Evolutionary conservation across 1,140 invertebrate species (phyloP).

Genomic region (Berghia stephanieae): DNA sequence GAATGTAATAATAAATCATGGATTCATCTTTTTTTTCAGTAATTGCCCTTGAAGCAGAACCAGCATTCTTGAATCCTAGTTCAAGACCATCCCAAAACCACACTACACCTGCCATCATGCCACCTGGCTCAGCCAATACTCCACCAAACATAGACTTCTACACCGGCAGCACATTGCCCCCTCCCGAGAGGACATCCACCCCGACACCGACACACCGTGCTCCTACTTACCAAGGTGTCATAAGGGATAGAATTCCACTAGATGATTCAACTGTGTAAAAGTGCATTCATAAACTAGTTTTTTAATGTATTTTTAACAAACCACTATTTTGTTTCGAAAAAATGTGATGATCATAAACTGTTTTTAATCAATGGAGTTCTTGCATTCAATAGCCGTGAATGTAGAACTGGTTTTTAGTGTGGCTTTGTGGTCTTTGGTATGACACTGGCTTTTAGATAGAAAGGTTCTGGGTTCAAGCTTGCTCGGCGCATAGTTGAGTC

Average conservation of each 20-base stretch:
- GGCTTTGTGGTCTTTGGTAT: too few relatives aligned
- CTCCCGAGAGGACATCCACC: slow-evolving; percentile 23
- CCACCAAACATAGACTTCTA: slow-evolving; percentile 21
- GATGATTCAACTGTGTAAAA: slow-evolving; percentile 29
- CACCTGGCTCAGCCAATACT: not conserved
- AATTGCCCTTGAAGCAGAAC: not conserved
- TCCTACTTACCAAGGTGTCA: slow-evolving; percentile 16
- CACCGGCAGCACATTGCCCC: slow-evolving; percentile 5
- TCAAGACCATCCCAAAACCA: not conserved
- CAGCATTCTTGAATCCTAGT: slow-evolving; percentile 4
- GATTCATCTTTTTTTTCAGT: not conserved
- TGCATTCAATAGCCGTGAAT: too few relatives aligned
- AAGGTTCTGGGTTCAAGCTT: too few relatives aligned
- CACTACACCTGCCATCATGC: slow-evolving; percentile 16
- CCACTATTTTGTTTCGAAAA: too few relatives aligned
- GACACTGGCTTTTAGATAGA: too few relatives aligned
- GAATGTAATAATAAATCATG: too few relatives aligned
- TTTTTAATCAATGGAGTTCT: too few relatives aligned
- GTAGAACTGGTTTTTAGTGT: too few relatives aligned
- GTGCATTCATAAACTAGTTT: too few relatives aligned
- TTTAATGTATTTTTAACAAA: too few relatives aligned
- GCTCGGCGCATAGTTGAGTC: too few relatives aligned
- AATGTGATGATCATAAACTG: too few relatives aligned
- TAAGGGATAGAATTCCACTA: slow-evolving; percentile 22
- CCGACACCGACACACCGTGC: not conserved